phyloP scores from a whole-genome alignment of 2,888 invertebrate species.

The Ophioninae sp. region DNA sequence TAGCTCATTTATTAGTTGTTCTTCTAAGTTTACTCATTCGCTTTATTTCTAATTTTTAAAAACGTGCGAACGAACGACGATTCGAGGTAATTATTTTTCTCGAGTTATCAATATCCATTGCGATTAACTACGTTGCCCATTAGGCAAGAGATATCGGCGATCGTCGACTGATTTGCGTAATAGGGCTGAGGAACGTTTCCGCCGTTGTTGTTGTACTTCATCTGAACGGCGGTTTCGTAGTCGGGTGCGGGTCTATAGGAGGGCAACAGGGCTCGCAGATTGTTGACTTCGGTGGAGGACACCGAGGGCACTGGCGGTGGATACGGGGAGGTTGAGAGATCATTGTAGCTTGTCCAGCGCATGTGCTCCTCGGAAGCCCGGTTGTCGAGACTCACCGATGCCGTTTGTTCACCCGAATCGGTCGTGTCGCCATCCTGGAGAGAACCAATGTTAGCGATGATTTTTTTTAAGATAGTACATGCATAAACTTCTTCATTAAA shows the following conservation, averaged over 20 bases:
- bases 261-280: slow-evolving; percentile 88
- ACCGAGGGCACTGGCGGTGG: slow-evolving; percentile 77
- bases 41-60: neutral
- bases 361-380: slow-evolving; percentile 75
- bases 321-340: slow-evolving; percentile 77
- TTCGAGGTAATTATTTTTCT: neutral
- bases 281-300: slow-evolving; percentile 82
- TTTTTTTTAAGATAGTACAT: no score
- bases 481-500: no score
- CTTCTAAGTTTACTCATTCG: no score
- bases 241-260: slow-evolving; percentile 95
- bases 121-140: slow-evolving; percentile 76
- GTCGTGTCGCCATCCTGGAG: slow-evolving; percentile 76
- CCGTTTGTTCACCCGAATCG: slow-evolving; percentile 76
- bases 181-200: slow-evolving; percentile 74
- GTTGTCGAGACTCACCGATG: slow-evolving; percentile 76
- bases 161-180: slow-evolving; percentile 79
- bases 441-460: neutral
- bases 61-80: neutral
- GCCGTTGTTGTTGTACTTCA: slow-evolving; percentile 85
- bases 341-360: slow-evolving; percentile 79
- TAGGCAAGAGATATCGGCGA: slow-evolving; percentile 77
- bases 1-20: no score
- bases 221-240: slow-evolving; percentile 96
- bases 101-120: slow-evolving; percentile 74